phyloP scores from a whole-genome alignment of 2,113 vertebrate genomes.

The Eclectus roratus region DNA sequence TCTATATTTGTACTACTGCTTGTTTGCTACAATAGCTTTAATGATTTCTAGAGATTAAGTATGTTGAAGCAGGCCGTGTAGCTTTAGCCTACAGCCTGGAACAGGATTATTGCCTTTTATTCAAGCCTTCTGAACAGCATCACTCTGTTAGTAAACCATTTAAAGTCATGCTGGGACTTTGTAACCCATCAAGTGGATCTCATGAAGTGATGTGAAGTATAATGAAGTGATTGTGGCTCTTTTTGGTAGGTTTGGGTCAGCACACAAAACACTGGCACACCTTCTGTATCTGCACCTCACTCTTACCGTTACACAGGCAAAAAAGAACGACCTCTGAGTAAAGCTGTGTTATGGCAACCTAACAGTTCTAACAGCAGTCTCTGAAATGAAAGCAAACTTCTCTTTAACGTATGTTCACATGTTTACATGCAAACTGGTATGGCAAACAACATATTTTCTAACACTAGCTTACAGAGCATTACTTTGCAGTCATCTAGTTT shows the following conservation, averaged over 20 bases:
- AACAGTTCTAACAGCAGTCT: constrained; percentile 8
- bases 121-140: constrained; percentile 4
- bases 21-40: constrained; percentile 59
- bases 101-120: constrained; percentile 17
- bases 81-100: constrained; percentile 24
- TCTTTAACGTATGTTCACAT: constrained; percentile 65
- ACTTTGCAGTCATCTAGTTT: background rate
- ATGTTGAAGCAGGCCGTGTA: constrained; percentile 26
- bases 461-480: constrained; percentile 77
- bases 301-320: background rate
- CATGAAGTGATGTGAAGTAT: constrained; percentile 45
- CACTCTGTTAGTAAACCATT: constrained; percentile 53
- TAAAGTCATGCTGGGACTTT: constrained; percentile 19
- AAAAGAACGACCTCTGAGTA: constrained; percentile 38
- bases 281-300: background rate
- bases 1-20: constrained; percentile 66
- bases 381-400: constrained; percentile 27
- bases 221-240: constrained; percentile 54
- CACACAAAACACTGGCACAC: background rate
- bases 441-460: constrained; percentile 62
- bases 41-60: constrained; percentile 46
- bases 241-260: constrained; percentile 51
- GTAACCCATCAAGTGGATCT: constrained; percentile 39
- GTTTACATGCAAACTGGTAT: constrained; percentile 24
- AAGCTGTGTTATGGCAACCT: background rate